Base-by-base conservation (phyloP, 2,113 vertebrate genomes). In the Thalassarche chlororhynchos region DNA sequence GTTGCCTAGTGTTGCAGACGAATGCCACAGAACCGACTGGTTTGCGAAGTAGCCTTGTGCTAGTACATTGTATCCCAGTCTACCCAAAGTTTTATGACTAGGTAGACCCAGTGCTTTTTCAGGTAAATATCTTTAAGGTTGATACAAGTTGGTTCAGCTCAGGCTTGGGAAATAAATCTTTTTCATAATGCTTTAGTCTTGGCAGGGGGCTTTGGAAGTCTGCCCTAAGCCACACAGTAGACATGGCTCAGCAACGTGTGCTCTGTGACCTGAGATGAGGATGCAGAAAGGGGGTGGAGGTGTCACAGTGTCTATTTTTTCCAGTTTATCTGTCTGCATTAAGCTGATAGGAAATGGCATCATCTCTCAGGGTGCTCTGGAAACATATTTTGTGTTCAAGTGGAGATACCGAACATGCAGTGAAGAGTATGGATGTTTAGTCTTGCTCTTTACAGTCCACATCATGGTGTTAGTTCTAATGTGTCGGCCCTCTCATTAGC, bases 1-100 rank as follows among this genome's bases (percentile, higher is more conserved):
- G 1, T 65, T 31, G 46, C 52, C 23, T 17, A 28, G 28, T 4
- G 52, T 15, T n/a, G 57, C 31, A 17, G 8, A 18, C 2, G 5
- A 55, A 38, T 2, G 0, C 36, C 26, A 8, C 47, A n/a, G 65
- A 60, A 19, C 51, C 2, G 6, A 23, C 26, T 26, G 31, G 17
- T 64, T 68, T 60, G n/a, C 2, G 8, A 24, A 20, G 6, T 16
- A 17, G n/a, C 66, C 32, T 26, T 0, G 2, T 69, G 21, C 25
- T 38, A 3, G 5, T 10, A 7, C 9, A 0, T 6, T 17, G 25
- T 15, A 10, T 24, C 44, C n/a, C 20, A 9, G 2, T 14, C n/a
- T 82, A 8, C 28, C 25, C 49, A 12, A n/a, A 49, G 20, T 26
- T 61, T 32, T 28, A 6, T 2, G 5, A 6, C 6, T 9, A 47